Base-by-base conservation (phyloP, 2,797 vertebrate genomes). In the Clarias fuscus region DNA sequence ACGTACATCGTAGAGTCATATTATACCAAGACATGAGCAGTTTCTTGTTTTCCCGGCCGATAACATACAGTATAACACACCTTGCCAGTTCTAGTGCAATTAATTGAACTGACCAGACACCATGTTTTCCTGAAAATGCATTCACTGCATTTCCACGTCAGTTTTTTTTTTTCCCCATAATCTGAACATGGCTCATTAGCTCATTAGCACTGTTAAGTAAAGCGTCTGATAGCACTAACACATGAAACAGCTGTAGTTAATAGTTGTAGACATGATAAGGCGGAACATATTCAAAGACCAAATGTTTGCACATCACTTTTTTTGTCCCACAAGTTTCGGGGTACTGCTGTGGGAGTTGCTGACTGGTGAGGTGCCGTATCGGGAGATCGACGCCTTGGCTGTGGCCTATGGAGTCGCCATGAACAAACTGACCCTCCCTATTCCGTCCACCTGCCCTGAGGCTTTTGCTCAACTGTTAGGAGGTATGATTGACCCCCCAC, bases 321-420 rank as follows among this genome's bases (percentile, higher is more conserved):
- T 17, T 80, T 4, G 84, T 17, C 59, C 89, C 37, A 53, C 37
- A 5, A 98, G 97, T 93, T 98, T 97, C 30, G 97, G 97, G 0
- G 97, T 98, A 86, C 90, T 98, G 27, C 94, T 98, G 30, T 98
- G 97, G 97, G 97, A 98, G 92, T 93, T 98, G 93, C 94, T 98
- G 92, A 98, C 97, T 0, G 97, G 97, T 1, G 97, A 98, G 93
- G 97, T 98, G 77, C 97, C 97, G 0, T 98, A 98, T 92, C 93
- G 96, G 20, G 97, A 97, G 92, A 98, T 98, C 0, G 97, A 98
- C 15, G 96, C 96, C 0, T 93, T 98, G 88, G 97, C 97, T 0
- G 97, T 98, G 59, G 97, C 97, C 0, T 98, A 98, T 0, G 97
- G 97, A 0, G 97, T 98, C 33, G 97, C 97, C 86, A 96, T 98